Percentiles rank a stretch among this genome's conserved stretches.
These are phyloP conservation scores for Aspiorhynchus laticeps DNA, from an alignment of 2,113 vertebrate species.

Conservation along the genomic window DNA sequence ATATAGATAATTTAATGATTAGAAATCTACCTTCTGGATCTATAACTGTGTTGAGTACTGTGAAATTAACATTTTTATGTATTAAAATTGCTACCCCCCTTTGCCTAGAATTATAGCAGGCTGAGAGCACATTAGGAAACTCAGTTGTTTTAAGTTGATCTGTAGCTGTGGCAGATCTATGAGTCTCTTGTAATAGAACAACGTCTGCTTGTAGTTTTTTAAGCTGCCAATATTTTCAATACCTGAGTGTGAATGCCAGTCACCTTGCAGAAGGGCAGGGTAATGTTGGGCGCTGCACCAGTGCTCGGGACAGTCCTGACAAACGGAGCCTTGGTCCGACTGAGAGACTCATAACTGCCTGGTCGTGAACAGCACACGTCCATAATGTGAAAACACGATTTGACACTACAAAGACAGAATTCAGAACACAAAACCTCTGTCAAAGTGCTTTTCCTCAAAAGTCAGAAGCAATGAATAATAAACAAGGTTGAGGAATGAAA, in stretches of 20 bases:
- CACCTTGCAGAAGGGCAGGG: conserved; percentile 90
- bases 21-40: no score
- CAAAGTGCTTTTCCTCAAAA: not conserved
- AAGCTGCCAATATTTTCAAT: conserved; percentile 64
- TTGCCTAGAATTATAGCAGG: no score
- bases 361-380: conserved; percentile 91
- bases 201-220: no score
- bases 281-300: conserved; percentile 76
- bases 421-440: not conserved
- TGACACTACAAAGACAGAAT: conserved; percentile 78
- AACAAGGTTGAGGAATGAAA: not conserved
- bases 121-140: no score
- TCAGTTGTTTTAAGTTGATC: no score
- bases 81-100: no score
- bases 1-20: no score
- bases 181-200: no score
- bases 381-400: conserved; percentile 99
- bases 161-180: no score
- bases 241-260: conserved; percentile 89
- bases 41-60: no score
- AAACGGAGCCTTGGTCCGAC: conserved; percentile 89
- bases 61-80: no score
- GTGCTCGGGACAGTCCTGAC: conserved; percentile 83
- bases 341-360: conserved; percentile 80
- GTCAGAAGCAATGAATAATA: not conserved